Percentiles rank a stretch among this genome's conserved stretches.
phyloP scores from a whole-genome alignment of 1,140 invertebrate species.

The Proales similis region DNA sequence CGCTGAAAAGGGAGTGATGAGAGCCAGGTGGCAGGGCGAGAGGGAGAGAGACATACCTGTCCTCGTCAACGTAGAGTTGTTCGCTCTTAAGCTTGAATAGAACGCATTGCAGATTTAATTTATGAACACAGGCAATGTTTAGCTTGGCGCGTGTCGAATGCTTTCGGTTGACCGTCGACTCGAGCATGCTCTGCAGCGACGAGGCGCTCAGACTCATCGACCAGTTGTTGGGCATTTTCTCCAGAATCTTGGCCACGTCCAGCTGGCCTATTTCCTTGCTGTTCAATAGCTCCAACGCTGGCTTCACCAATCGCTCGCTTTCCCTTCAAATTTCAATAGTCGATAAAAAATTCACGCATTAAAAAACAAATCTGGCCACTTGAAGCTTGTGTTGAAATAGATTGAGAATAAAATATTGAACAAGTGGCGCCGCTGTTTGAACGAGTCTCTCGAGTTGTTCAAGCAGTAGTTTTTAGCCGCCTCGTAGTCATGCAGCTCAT shows the following conservation, averaged over 20 bases:
- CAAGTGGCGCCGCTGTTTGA: conserved; percentile 13
- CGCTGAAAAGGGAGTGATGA: conserved; percentile 1
- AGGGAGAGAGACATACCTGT: not conserved
- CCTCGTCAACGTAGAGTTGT: conserved; percentile 31
- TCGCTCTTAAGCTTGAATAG: conserved; percentile 27
- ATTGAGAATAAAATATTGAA: conserved; percentile 35
- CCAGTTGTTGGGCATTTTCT: conserved; percentile 34
- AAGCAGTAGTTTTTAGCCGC: conserved; percentile 29
- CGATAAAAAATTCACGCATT: not conserved
- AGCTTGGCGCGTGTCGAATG: conserved; percentile 1
- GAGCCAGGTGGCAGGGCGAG: not conserved
- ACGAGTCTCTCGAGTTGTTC: conserved; percentile 21
- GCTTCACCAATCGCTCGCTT: conserved; percentile 11
- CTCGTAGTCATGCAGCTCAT: conserved; percentile 14
- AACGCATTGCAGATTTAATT: conserved; percentile 5
- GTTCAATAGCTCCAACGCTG: conserved; percentile 21
- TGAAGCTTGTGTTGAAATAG: conserved; percentile 10
- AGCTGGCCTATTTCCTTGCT: conserved; percentile 24
- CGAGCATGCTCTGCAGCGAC: conserved; percentile 1
- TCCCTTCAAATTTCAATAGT: conserved; percentile 1
- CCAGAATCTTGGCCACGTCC: conserved; percentile 19
- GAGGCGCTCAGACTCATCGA: conserved; percentile 4
- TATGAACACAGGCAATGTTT: conserved; percentile 10
- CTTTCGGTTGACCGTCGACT: not conserved
- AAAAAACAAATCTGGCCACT: not conserved